phyloP scores from a whole-genome alignment of 2,888 invertebrate genomes.

The Trypoxylon attenuatum region DNA sequence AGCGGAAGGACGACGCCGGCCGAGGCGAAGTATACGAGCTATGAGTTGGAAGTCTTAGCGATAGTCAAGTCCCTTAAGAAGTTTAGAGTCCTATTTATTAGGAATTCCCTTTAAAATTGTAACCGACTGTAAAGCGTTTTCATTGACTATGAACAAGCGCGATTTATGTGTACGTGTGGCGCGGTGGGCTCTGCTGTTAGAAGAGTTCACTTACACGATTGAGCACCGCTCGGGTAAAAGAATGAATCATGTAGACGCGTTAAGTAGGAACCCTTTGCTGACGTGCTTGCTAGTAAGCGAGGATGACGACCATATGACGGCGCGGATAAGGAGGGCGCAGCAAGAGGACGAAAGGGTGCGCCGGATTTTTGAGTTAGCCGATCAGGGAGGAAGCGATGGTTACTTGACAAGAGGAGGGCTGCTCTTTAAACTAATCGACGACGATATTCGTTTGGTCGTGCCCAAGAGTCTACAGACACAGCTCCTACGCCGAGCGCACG shows the following conservation, averaged over 20 bases:
- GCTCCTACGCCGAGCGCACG: not conserved
- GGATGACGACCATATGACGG: not conserved
- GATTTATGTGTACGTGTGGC: constrained; percentile 6
- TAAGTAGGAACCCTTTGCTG: not conserved
- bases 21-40: not conserved
- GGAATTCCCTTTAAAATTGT: not conserved
- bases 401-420: not conserved
- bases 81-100: not conserved
- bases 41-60: not conserved
- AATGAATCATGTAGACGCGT: constrained; percentile 11
- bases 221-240: constrained; percentile 1
- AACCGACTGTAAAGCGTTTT: no score
- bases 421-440: not conserved
- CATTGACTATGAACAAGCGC: constrained; percentile 1
- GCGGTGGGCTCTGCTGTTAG: no score
- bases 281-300: not conserved
- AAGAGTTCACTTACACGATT: not conserved
- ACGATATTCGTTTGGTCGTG: not conserved
- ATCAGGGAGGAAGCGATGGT: not conserved
- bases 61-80: not conserved
- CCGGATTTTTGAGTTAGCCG: no score
- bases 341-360: not conserved
- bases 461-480: not conserved
- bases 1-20: constrained; percentile 2
- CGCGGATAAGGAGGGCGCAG: not conserved